Conservation (phyloP, 2,888 invertebrate species). For the Cheilosia urbana region DNA sequence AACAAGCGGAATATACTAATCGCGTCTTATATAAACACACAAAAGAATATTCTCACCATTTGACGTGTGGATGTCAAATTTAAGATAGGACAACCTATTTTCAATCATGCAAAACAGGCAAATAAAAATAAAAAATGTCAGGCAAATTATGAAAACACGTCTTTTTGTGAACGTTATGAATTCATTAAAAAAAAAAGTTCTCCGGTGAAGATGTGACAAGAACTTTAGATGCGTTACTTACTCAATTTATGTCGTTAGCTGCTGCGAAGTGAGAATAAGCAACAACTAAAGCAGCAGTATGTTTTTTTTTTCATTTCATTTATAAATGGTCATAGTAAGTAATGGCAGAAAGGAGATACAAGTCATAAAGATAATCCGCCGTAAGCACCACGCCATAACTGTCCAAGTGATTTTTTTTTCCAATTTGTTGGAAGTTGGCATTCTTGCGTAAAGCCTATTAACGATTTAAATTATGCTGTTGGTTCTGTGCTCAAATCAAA, state of each 20-base stretch:
- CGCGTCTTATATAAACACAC: background rate
- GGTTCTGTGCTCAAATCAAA: background rate
- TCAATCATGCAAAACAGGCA: background rate
- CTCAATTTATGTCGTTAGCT: background rate
- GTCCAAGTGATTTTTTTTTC: background rate
- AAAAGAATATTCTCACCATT: background rate
- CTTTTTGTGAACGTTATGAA: background rate
- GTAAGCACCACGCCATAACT: background rate
- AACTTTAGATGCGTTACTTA: background rate
- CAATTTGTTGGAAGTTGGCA: background rate
- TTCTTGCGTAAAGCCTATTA: constrained; percentile 10
- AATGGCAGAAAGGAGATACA: background rate
- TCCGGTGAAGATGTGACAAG: background rate
- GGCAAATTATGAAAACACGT: background rate
- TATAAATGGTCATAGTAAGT: background rate
- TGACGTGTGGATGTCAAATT: background rate
- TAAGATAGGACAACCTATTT: background rate
- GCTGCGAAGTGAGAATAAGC: too few species aligned
- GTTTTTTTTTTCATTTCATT: background rate
- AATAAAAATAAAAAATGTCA: background rate
- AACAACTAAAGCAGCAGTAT: background rate
- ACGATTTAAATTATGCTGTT: background rate
- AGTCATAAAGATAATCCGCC: constrained; percentile 1
- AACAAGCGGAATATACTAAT: background rate
- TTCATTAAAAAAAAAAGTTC: background rate